A percentile compares a stretch with the other conserved stretches of the same genome.
Evolutionary conservation across 2,888 invertebrate species (phyloP).

Genomic region (Rhagonycha fulva): DNA sequence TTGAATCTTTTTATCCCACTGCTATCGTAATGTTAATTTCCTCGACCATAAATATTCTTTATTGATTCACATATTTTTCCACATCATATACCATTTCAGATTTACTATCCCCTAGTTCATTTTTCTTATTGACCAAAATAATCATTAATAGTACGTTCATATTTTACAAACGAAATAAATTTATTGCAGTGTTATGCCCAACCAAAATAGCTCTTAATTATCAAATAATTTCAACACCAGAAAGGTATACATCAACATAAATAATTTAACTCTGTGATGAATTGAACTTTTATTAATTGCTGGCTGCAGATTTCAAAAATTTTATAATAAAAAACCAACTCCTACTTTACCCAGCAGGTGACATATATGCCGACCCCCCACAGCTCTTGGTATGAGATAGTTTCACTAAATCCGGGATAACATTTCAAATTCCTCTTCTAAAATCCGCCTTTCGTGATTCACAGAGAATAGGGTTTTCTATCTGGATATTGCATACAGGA

Average conservation of each 20-base stretch:
- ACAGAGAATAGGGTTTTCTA: conserved; percentile 47
- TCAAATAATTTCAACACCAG: background rate
- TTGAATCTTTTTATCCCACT: conserved; percentile 3
- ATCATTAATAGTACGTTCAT: background rate
- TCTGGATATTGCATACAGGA: conserved; percentile 48
- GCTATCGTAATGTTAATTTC: conserved; percentile 2
- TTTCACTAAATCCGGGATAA: conserved; percentile 40
- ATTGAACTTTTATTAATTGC: background rate
- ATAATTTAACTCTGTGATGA: background rate
- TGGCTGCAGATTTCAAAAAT: background rate
- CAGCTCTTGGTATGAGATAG: conserved; percentile 27
- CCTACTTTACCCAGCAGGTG: conserved; percentile 27
- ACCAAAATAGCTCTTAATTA: background rate
- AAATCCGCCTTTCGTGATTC: conserved; percentile 40
- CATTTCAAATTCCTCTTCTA: conserved; percentile 46
- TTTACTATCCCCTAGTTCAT: conserved; percentile 3
- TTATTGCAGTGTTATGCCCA: background rate
- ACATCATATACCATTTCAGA: conserved; percentile 2
- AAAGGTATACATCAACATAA: background rate
- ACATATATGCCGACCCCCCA: conserved; percentile 28
- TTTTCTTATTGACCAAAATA: conserved; percentile 1
- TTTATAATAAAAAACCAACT: conserved; percentile 6
- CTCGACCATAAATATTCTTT: conserved; percentile 11
- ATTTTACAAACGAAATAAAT: background rate
- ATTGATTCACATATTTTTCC: conserved; percentile 5